Percentiles rank a stretch among this genome's conserved stretches.
These are phyloP conservation scores for Drosophila rufa DNA, from an alignment of 1,140 invertebrate genomes.

Conservation along the genomic window DNA sequence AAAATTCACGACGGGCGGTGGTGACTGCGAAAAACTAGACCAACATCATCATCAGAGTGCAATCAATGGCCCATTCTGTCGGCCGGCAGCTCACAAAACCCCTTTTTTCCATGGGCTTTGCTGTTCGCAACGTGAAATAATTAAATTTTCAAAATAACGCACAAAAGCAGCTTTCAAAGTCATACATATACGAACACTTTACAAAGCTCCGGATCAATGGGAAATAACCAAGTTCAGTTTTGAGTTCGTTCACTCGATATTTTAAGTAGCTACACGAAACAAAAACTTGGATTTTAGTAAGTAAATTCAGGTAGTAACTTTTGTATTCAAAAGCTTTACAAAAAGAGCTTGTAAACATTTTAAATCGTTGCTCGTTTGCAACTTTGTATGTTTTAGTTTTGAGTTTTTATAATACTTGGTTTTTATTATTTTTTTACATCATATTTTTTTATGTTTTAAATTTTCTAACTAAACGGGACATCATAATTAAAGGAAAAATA, in stretches of 20 bases:
- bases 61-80: constrained; percentile 66
- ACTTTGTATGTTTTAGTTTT: not conserved
- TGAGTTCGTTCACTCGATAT: constrained; percentile 2
- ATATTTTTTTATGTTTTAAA: too few relatives aligned
- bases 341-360: not conserved
- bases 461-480: too few relatives aligned
- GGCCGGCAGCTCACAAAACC: constrained; percentile 25
- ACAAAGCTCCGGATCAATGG: constrained; percentile 59
- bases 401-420: not conserved
- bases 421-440: not conserved
- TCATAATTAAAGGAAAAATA: too few relatives aligned
- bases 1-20: constrained; percentile 22
- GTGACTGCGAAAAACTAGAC: constrained; percentile 21
- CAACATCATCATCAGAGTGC: constrained; percentile 28
- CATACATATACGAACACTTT: constrained; percentile 42
- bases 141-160: constrained; percentile 77
- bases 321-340: too few relatives aligned
- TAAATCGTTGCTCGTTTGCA: not conserved
- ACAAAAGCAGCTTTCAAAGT: constrained; percentile 72
- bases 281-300: not conserved
- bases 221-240: constrained; percentile 61
- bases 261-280: constrained; percentile 15
- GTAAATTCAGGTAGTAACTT: too few relatives aligned
- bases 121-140: constrained; percentile 65
- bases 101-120: constrained; percentile 33